Base-by-base conservation (phyloP, 2,113 vertebrate species). In the Dendropsophus ebraccatus region DNA sequence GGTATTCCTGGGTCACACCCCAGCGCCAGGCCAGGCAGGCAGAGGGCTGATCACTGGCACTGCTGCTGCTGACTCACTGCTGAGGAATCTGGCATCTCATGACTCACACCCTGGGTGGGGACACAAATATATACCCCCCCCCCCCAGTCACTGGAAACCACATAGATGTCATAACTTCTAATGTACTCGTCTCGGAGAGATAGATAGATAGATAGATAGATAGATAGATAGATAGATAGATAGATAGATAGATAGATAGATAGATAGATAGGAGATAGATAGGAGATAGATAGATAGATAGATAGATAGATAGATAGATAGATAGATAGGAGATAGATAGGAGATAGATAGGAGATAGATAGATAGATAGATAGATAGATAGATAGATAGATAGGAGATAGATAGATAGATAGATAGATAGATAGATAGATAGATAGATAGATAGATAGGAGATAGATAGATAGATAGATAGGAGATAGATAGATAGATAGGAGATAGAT, bases 71-170 rank as follows among this genome's bases (percentile, higher is more conserved):
- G 84, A 86, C 84, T 86, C 84, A 86, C 62, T 13, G 62, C 75
- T 70, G 28, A 86, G 62, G 41, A 70, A 86, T 86, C 75, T 80
- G 84, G 49, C 84, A 86, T 80, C 54, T 12, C 30, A 56, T 88
- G 81, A 58, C 19, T 60, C 75, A n/a, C 58, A 7, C 13, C 77
- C 65, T 14, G 75, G 60, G 69, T 84, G n/a, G 7, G 37, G 67
- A 84, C 30, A 50, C 25, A n/a, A 0, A 70, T 41, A 70, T 41
- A 70, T 37, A 70, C 19, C 50, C 50, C 69, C 21, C n/a, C n/a
- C 83, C 60, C 72, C 77, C 28, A 52, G 21, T 25, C 10, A 2
- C 1, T 2, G 37, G 8, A 58, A 58, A 5, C 19, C 0, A 10
- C 50, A 80, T 28, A 69, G 35, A 52, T 28, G 19, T 16, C 25